phyloP scores from a whole-genome alignment of 2,888 invertebrate species.

The Thecophora atra region DNA sequence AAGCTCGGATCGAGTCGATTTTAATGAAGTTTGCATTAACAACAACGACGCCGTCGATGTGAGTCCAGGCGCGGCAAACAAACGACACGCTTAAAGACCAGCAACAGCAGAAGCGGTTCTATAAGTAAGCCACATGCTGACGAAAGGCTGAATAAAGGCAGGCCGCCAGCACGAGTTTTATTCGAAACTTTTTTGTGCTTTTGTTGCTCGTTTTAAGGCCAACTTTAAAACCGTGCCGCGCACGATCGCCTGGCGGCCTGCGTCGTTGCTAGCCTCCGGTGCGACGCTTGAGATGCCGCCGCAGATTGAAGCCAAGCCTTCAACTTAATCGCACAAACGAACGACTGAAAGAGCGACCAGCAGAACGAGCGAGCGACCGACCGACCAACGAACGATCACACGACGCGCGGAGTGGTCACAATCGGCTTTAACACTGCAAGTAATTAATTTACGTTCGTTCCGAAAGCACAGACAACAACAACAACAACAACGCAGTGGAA shows the following conservation, averaged over 20 bases:
- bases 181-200: conserved; percentile 37
- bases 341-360: no score
- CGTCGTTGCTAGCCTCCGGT: background rate
- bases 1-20: conserved; percentile 11
- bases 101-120: no score
- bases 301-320: conserved; percentile 33
- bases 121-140: no score
- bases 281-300: conserved; percentile 9
- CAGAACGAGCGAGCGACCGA: no score
- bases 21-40: conserved; percentile 32
- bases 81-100: background rate
- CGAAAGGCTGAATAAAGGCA: conserved; percentile 28
- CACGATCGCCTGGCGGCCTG: conserved; percentile 17
- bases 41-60: background rate
- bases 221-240: conserved; percentile 29
- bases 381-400: background rate
- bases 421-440: conserved; percentile 46
- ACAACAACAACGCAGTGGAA: conserved; percentile 18
- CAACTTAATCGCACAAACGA: background rate
- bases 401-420: conserved; percentile 37
- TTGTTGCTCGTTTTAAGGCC: conserved; percentile 31
- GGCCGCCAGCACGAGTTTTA: conserved; percentile 20
- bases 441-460: conserved; percentile 49
- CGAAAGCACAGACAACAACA: conserved; percentile 20
- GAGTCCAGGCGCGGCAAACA: background rate